These are phyloP conservation scores for Dolichomitus sp. DNA, from an alignment of 2,888 invertebrate genomes.

Conservation along the genomic window DNA sequence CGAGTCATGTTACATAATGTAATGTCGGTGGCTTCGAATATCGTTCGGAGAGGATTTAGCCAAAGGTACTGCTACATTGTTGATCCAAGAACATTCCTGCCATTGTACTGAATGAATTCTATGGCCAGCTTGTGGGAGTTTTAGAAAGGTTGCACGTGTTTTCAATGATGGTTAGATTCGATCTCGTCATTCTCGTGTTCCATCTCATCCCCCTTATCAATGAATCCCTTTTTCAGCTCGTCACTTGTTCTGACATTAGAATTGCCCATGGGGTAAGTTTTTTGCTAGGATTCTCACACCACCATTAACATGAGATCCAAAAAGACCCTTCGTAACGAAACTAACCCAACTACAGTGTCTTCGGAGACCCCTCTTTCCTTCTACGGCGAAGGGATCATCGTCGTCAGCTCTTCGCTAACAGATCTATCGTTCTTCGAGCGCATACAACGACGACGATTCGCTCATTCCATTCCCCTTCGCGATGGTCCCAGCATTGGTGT, in stretches of 20 bases:
- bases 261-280: conserved; percentile 4
- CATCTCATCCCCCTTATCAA: conserved; percentile 5
- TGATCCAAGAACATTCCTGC: neutral
- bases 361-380: conserved; percentile 36
- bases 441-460: conserved; percentile 36
- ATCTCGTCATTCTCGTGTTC: conserved; percentile 1
- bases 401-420: conserved; percentile 48
- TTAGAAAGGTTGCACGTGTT: neutral
- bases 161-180: neutral
- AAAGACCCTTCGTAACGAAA: conserved; percentile 50
- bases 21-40: neutral
- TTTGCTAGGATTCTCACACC: conserved; percentile 23
- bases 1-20: neutral
- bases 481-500: conserved; percentile 46
- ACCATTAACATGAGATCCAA: conserved; percentile 25
- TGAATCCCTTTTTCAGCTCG: conserved; percentile 1
- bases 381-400: conserved; percentile 47
- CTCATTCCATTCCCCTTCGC: conserved; percentile 24
- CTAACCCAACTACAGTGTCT: conserved; percentile 39
- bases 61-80: neutral
- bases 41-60: neutral
- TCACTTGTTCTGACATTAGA: neutral
- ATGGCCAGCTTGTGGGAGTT: conserved; percentile 2
- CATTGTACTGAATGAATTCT: neutral
- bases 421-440: conserved; percentile 41